A percentile compares a stretch with the other conserved stretches of the same genome.
Evolutionary conservation across 1,140 invertebrate species (phyloP).

Genomic region (Whitmania pigra): DNA sequence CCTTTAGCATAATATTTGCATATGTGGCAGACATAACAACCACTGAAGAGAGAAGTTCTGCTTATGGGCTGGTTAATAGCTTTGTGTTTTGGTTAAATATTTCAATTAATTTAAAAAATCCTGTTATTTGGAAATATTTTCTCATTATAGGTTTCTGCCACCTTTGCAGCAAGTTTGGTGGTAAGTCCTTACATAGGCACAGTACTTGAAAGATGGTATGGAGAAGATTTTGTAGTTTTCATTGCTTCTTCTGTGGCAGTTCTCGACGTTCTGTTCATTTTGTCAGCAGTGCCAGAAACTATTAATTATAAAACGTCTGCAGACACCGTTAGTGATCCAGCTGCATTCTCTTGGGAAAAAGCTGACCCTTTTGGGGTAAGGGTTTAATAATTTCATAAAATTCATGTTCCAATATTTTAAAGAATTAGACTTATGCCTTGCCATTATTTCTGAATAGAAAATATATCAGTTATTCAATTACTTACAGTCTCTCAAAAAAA

Average conservation of each 20-base stretch:
- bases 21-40: constrained; percentile 99
- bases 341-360: constrained; percentile 60
- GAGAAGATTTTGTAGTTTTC: constrained; percentile 82
- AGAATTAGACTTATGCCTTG: too few species aligned
- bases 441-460: too few species aligned
- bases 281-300: constrained; percentile 93
- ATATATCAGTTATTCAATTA: too few species aligned
- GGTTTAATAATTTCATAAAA: background rate
- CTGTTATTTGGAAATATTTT: background rate
- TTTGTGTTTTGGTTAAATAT: background rate
- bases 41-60: constrained; percentile 81
- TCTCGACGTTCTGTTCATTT: constrained; percentile 93
- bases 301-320: constrained; percentile 58
- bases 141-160: constrained; percentile 67
- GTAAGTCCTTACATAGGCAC: constrained; percentile 92
- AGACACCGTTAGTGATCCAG: constrained; percentile 30
- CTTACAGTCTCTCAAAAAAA: constrained; percentile 64
- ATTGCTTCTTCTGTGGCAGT: constrained; percentile 79
- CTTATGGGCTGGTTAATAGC: constrained; percentile 75
- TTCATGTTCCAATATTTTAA: background rate
- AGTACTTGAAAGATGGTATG: constrained; percentile 76
- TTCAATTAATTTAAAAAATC: background rate
- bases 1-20: constrained; percentile 90
- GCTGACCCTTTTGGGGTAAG: constrained; percentile 90
- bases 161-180: constrained; percentile 92